Evolutionary conservation across 2,888 invertebrate species (phyloP).

Genomic region (Gymnosoma rotundatum): DNA sequence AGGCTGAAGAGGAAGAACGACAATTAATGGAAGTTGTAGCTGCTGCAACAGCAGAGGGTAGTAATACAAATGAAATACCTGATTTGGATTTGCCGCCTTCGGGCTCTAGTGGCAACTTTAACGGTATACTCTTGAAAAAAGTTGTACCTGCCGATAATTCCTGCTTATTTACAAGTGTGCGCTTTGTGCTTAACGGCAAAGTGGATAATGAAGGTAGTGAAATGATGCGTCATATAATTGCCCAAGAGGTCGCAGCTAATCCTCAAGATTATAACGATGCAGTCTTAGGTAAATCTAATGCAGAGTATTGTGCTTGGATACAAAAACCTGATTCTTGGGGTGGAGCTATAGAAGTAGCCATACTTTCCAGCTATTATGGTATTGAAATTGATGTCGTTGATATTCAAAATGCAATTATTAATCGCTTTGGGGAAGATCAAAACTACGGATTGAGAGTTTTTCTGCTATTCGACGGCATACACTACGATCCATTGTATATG

Average conservation of each 20-base stretch:
- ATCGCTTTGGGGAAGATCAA: constrained; percentile 96
- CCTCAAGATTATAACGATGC: constrained; percentile 91
- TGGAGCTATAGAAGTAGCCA: constrained; percentile 96
- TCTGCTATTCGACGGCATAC: constrained; percentile 96
- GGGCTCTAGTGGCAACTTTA: constrained; percentile 77
- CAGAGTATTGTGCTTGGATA: constrained; percentile 96
- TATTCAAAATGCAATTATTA: constrained; percentile 93
- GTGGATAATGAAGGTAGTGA: constrained; percentile 89
- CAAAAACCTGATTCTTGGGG: constrained; percentile 95
- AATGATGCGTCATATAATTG: constrained; percentile 93
- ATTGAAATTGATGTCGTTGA: constrained; percentile 97
- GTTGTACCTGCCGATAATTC: constrained; percentile 98
- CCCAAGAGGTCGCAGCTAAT: constrained; percentile 90
- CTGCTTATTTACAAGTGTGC: constrained; percentile 95
- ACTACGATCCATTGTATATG: constrained; percentile 96
- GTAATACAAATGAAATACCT: constrained; percentile 34
- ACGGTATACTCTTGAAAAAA: constrained; percentile 92
- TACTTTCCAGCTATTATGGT: constrained; percentile 92
- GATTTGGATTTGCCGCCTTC: constrained; percentile 45
- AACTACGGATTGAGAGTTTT: constrained; percentile 92
- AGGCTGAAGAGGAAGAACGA: constrained; percentile 80
- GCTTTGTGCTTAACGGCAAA: constrained; percentile 87
- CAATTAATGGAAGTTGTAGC: constrained; percentile 74
- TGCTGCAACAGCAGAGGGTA: constrained; percentile 56
- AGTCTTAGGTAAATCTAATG: constrained; percentile 91